A percentile compares a stretch with the other conserved stretches of the same genome.
phyloP scores from a whole-genome alignment of 2,888 invertebrate genomes.

The Ochropacha duplaris region DNA sequence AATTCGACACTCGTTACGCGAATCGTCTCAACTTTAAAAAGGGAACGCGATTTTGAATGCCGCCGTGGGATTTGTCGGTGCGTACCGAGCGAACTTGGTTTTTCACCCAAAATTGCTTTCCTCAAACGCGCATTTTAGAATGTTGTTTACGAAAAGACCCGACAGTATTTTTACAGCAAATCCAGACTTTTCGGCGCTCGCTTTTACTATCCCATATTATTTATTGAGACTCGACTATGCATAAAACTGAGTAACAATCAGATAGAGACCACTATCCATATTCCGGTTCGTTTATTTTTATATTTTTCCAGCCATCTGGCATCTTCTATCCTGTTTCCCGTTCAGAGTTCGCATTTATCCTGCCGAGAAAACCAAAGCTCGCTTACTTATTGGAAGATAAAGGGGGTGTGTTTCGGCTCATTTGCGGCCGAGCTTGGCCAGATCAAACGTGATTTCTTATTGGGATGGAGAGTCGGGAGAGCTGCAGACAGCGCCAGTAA shows the following conservation, averaged over 20 bases:
- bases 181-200: slow-evolving; percentile 44
- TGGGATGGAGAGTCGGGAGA: slow-evolving; percentile 60
- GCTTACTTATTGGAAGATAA: slow-evolving; percentile 77
- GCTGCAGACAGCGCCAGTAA: slow-evolving; percentile 46
- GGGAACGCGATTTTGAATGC: slow-evolving; percentile 77
- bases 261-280: slow-evolving; percentile 60
- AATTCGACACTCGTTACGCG: slow-evolving; percentile 81
- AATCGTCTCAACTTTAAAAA: slow-evolving; percentile 81
- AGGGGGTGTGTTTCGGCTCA: slow-evolving; percentile 77
- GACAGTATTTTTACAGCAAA: slow-evolving; percentile 42
- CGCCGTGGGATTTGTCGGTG: slow-evolving; percentile 67
- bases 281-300: slow-evolving; percentile 73
- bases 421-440: slow-evolving; percentile 68
- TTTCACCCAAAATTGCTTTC: slow-evolving; percentile 48
- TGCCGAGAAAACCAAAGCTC: slow-evolving; percentile 59
- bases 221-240: slow-evolving; percentile 58
- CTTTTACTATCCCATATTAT: slow-evolving; percentile 55
- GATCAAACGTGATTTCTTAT: slow-evolving; percentile 77
- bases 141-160: slow-evolving; percentile 41
- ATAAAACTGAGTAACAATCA: slow-evolving; percentile 67
- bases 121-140: slow-evolving; percentile 23
- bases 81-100: slow-evolving; percentile 57
- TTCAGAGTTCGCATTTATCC: slow-evolving; percentile 55
- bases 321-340: slow-evolving; percentile 54
- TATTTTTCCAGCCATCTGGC: slow-evolving; percentile 74